These are phyloP conservation scores for Tenthredo amoena DNA, from an alignment of 2,888 invertebrate genomes.

Conservation along the genomic window DNA sequence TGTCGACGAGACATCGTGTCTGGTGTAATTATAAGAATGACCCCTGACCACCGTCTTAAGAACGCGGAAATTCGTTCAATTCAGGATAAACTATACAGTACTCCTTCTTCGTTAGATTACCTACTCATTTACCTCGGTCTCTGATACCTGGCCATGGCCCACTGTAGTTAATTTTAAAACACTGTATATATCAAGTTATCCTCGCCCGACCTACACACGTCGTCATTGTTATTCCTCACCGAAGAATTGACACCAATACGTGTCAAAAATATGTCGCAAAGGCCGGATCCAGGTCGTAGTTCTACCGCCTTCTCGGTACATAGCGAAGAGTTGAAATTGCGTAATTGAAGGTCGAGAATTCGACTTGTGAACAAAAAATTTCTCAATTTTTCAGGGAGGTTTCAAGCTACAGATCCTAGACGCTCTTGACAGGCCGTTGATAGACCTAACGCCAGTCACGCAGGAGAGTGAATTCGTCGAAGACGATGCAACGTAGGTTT, in stretches of 20 bases:
- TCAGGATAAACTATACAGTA: background rate
- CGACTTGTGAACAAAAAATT: background rate
- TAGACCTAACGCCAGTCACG: constrained; percentile 91
- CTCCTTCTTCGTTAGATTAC: background rate
- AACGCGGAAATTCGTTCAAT: constrained; percentile 18
- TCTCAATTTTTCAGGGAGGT: constrained; percentile 87
- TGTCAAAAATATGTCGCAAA: constrained; percentile 39
- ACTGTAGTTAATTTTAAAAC: constrained; percentile 28
- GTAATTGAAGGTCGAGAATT: background rate
- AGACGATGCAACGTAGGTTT: constrained; percentile 92
- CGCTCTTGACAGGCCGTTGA: constrained; percentile 89
- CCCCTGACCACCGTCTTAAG: background rate
- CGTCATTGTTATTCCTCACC: constrained; percentile 44
- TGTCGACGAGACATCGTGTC: background rate
- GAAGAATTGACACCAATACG: constrained; percentile 47
- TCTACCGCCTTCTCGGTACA: constrained; percentile 1
- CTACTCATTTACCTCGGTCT: background rate
- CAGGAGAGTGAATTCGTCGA: constrained; percentile 90
- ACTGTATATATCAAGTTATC: background rate
- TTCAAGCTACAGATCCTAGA: constrained; percentile 94
- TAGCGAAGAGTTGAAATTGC: background rate
- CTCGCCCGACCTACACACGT: constrained; percentile 18
- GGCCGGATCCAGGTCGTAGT: constrained; percentile 12
- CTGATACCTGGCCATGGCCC: constrained; percentile 37
- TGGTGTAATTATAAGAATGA: background rate